Evolutionary conservation across 1,140 invertebrate species (phyloP).

Genomic region (Heliconius eleuchia): DNA sequence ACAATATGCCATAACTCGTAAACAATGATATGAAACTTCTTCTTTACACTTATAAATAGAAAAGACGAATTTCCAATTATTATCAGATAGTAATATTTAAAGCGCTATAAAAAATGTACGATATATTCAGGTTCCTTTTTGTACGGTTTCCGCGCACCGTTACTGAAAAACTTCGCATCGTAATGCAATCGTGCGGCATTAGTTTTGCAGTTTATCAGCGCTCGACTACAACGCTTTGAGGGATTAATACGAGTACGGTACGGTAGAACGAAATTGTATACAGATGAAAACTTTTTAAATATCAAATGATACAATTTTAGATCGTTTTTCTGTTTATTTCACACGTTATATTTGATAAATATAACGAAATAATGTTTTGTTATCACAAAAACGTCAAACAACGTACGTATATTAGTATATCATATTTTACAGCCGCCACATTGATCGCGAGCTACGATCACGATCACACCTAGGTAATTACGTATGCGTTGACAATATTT

Average conservation of each 20-base stretch:
- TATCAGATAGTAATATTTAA: slow-evolving; percentile 47
- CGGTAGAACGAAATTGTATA: slow-evolving; percentile 45
- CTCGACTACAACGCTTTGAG: slow-evolving; percentile 67
- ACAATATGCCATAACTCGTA: slow-evolving; percentile 21
- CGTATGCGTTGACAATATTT: slow-evolving; percentile 28
- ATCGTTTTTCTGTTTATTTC: neutral
- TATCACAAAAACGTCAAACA: neutral
- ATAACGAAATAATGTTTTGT: neutral
- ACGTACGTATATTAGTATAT: neutral
- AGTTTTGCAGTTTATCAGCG: slow-evolving; percentile 74
- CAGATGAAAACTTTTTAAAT: neutral
- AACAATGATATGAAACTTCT: slow-evolving; percentile 28
- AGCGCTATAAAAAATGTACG: slow-evolving; percentile 48
- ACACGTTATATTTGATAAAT: neutral
- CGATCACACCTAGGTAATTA: slow-evolving; percentile 18
- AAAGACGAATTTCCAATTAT: slow-evolving; percentile 52
- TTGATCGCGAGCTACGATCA: neutral
- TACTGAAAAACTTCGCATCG: slow-evolving; percentile 78
- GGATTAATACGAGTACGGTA: slow-evolving; percentile 65
- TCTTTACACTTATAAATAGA: slow-evolving; percentile 33
- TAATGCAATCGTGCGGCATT: slow-evolving; percentile 77
- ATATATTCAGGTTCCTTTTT: slow-evolving; percentile 70
- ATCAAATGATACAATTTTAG: neutral
- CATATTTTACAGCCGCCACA: neutral
- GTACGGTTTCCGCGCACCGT: slow-evolving; percentile 62